Evolutionary conservation across 2,797 vertebrate genomes (phyloP), one percentile per base, ranked within the genome.

Genomic region (Xenentodon cancila): DNA sequence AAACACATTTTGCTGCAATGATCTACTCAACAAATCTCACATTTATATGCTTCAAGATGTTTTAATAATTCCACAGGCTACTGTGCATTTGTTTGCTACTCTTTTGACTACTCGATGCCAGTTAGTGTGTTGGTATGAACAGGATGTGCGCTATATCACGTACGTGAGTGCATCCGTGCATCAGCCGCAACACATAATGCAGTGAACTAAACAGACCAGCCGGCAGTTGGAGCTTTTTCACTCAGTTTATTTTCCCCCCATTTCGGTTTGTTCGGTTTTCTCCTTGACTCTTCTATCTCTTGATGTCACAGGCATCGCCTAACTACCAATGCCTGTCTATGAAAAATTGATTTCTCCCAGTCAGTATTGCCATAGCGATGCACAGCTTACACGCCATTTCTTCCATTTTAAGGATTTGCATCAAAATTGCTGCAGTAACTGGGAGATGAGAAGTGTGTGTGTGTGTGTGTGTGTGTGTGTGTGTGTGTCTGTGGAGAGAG

Each of bases 261-360:
- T 82, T 80, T 64, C 58, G 71, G 61, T 45, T 55, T 62, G 68
- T 76, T 84, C 79, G 70, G 53, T 66, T 81, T 67, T 45, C 76
- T 75, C 68, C 47, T 78, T 75, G 81, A 78, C 81, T 79, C 75
- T 65, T 59, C 67, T 75, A 77, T 58, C 73, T 85, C 82, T 86
- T 86, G 72, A 87, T 90, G 89, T 88, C 77, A 72, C 73, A 86
- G 78, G 81, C 75, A 75, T 61, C 83, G 83, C 67, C 76, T 60
- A 51, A 71, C 59, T 59, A 1, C 52, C 80, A 82, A 59, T 55
- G 82, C 53, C 80, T 86, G 80, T 86, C 85, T 87, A 89, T 91
- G 80, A 90, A 91, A 92, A 92, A 90, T 89, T 65, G 68, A 90
- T 91, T 89, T 87, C 75, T 85, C 86, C 78, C 73, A 74, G 68